A percentile compares a stretch with the other conserved stretches of the same genome.
Evolutionary conservation across 1,140 invertebrate genomes (phyloP).

Genomic region (Procambarus clarkii): DNA sequence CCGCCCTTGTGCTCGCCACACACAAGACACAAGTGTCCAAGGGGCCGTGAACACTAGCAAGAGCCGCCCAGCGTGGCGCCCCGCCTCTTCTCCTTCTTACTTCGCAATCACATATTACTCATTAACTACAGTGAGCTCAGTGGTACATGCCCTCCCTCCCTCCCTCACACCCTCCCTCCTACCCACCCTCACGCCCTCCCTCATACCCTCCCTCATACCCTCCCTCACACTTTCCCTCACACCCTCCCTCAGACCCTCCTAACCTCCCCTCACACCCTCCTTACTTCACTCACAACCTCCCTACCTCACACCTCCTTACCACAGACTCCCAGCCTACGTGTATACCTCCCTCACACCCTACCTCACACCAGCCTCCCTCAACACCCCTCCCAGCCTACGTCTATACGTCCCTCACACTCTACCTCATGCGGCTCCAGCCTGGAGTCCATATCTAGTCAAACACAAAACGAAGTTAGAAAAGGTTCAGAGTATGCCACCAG

Average conservation of each 20-base stretch:
- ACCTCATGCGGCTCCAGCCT: background rate
- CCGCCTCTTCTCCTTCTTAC: background rate
- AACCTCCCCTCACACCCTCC: too few relatives aligned
- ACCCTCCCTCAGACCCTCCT: too few relatives aligned
- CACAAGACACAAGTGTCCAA: background rate
- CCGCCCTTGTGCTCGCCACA: background rate
- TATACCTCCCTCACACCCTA: too few relatives aligned
- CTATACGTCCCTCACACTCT: too few relatives aligned
- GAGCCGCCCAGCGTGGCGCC: slow-evolving; percentile 2
- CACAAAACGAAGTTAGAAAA: too few relatives aligned
- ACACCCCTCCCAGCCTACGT: background rate
- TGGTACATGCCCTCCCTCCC: background rate
- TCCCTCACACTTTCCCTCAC: too few relatives aligned
- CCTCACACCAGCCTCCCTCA: background rate
- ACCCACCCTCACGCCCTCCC: too few relatives aligned
- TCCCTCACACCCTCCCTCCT: background rate
- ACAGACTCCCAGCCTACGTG: background rate
- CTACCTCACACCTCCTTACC: background rate
- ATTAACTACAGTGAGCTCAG: slow-evolving; percentile 7
- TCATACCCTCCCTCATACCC: too few relatives aligned
- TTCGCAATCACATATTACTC: slow-evolving; percentile 19
- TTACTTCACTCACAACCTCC: too few relatives aligned
- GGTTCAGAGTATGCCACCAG: too few relatives aligned
- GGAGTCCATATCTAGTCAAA: too few relatives aligned
- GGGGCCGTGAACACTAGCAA: background rate